Evolutionary conservation across 2,113 vertebrate species (phyloP).

Genomic region (Mellivora capensis): DNA sequence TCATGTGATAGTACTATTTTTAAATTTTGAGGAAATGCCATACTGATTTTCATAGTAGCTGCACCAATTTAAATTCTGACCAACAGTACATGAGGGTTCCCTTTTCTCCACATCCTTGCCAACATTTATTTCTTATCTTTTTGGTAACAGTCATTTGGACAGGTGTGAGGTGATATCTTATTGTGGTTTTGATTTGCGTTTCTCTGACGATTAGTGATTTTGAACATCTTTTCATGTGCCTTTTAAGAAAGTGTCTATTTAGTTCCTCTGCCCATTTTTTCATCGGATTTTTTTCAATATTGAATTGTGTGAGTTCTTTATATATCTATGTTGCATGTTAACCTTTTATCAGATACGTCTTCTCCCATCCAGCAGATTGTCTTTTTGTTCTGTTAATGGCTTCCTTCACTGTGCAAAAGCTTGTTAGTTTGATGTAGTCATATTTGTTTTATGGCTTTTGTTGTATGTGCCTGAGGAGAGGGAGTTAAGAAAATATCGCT

Average conservation of each 20-base stretch:
- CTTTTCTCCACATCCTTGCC: background rate
- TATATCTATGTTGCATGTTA: background rate
- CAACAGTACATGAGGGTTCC: background rate
- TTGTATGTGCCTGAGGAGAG: background rate
- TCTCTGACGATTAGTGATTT: background rate
- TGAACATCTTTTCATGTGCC: background rate
- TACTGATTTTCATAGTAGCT: background rate
- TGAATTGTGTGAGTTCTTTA: background rate
- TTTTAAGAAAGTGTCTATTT: background rate
- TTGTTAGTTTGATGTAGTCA: background rate
- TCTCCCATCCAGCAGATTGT: background rate
- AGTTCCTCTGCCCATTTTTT: background rate
- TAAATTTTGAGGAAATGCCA: background rate
- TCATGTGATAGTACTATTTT: background rate
- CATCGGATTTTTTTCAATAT: background rate
- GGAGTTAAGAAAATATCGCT: background rate
- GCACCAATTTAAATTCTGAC: background rate
- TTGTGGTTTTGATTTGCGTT: background rate
- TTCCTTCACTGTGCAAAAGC: background rate
- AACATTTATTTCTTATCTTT: background rate
- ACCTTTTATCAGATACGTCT: background rate
- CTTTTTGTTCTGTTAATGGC: background rate
- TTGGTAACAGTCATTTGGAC: background rate
- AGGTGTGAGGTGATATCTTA: background rate
- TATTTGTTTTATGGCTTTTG: background rate